phyloP scores from a whole-genome alignment of 1,140 invertebrate genomes.

The Brevipalpus yothersi region DNA sequence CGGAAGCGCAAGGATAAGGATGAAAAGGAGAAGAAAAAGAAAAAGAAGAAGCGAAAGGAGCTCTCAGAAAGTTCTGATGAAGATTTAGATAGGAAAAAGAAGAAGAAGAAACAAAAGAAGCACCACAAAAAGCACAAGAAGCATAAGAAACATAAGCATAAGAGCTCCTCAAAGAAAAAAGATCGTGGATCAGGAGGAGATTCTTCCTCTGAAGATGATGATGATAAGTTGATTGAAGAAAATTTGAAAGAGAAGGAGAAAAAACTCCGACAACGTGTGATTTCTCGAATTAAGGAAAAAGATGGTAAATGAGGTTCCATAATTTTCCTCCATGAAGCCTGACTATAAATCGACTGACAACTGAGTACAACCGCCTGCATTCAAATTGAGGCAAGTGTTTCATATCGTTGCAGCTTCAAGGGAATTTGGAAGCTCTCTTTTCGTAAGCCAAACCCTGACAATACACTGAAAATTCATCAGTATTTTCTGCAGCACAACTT shows the following conservation, averaged over 20 bases:
- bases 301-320: not conserved
- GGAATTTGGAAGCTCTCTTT: too few relatives aligned
- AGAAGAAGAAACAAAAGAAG: constrained; percentile 5
- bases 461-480: too few relatives aligned
- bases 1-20: not conserved
- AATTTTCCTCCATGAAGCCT: too few relatives aligned
- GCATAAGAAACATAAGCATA: not conserved
- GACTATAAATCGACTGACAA: too few relatives aligned
- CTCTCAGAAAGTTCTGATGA: not conserved
- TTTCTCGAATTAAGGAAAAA: not conserved
- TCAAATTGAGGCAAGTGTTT: too few relatives aligned
- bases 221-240: not conserved
- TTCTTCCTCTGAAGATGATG: not conserved
- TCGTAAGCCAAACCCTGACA: too few relatives aligned
- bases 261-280: not conserved
- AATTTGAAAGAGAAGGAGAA: not conserved
- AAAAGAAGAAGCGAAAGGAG: not conserved
- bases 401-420: too few relatives aligned
- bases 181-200: too few relatives aligned
- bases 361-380: too few relatives aligned
- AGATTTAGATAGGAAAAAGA: not conserved
- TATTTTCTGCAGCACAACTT: too few relatives aligned
- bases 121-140: not conserved
- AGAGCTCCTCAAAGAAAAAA: not conserved
- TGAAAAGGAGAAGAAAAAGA: not conserved